Evolutionary conservation across 2,888 invertebrate genomes (phyloP), one percentile per base, ranked within the genome.

Genomic region (Phorcus lineatus): DNA sequence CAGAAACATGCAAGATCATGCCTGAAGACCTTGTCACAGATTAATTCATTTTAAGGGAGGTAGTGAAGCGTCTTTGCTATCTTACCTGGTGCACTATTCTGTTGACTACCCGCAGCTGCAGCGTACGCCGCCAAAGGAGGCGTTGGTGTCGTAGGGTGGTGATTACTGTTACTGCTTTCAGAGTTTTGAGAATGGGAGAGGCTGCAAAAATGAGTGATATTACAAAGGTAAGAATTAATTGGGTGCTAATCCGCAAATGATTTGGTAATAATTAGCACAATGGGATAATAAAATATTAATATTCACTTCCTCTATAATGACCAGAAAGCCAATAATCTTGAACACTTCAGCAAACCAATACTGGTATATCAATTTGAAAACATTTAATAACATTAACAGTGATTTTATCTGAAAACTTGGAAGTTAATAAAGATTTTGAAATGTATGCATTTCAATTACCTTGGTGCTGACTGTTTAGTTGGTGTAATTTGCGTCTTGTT

Each of bases 111-210:
- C 76, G 86, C 89, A 66, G 88, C 88, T 74, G 86, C 88, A 81
- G 87, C 86, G 76, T 87, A 88, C n/a, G 88, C 84, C 78, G 88
- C 85, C 74, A 86, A 82, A 67, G 89, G 87, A 74, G 88, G 86
- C 74, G 91, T 88, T 36, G 89, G 81, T 82, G 90, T 84, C 84
- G 92, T 94, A 93, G 91, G 93, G 94, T 88, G 94, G 93, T 91
- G 94, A 93, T 88, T 89, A 82, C 87, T 89, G 79, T 85, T 82
- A 84, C 82, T 82, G 67, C 55, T 80, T 75, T 83, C 84, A 36
- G 83, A 84, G 74, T 84, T 86, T 57, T 77, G 81, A 78, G 77
- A 81, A 74, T 81, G 79, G 77, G 84, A 81, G 86, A 85, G 87
- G 83, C 85, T 86, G 82, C 28, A 81, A 80, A 28, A 75, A 28